Evolutionary conservation across 2,797 vertebrate species (phyloP).

Genomic region (Ibycter americanus): DNA sequence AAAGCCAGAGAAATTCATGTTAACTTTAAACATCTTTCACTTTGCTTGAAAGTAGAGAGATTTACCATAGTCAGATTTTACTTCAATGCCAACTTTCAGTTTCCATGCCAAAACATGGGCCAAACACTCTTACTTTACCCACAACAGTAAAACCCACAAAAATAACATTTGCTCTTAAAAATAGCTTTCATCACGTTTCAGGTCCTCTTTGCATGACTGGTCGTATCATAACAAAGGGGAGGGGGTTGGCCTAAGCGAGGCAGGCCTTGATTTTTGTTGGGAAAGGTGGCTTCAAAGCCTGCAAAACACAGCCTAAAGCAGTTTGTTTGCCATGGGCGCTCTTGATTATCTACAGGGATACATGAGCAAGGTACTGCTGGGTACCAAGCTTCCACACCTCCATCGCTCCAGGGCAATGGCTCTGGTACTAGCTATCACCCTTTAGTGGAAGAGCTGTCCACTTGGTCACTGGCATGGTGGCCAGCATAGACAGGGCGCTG

Average conservation of each 20-base stretch:
- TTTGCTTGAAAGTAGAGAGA: background rate
- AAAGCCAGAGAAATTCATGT: background rate
- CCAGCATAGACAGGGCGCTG: accelerated
- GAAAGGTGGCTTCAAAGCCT: background rate
- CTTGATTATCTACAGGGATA: background rate
- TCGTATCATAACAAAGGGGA: background rate
- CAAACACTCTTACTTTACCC: background rate
- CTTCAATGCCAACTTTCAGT: background rate
- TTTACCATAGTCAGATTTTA: background rate
- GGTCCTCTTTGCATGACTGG: background rate
- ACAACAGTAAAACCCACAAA: background rate
- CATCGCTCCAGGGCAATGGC: background rate
- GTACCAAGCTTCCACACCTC: background rate
- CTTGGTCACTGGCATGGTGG: background rate
- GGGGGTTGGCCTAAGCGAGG: background rate
- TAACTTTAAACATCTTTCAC: background rate
- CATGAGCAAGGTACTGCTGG: background rate
- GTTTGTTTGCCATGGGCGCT: background rate
- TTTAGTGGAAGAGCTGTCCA: background rate
- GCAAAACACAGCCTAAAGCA: background rate
- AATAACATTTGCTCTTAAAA: background rate
- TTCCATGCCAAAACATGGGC: background rate
- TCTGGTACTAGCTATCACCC: background rate
- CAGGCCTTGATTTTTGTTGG: background rate
- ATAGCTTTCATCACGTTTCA: background rate